These are phyloP conservation scores for Macrophya alboannulata DNA, from an alignment of 2,888 invertebrate species.

Conservation along the genomic window DNA sequence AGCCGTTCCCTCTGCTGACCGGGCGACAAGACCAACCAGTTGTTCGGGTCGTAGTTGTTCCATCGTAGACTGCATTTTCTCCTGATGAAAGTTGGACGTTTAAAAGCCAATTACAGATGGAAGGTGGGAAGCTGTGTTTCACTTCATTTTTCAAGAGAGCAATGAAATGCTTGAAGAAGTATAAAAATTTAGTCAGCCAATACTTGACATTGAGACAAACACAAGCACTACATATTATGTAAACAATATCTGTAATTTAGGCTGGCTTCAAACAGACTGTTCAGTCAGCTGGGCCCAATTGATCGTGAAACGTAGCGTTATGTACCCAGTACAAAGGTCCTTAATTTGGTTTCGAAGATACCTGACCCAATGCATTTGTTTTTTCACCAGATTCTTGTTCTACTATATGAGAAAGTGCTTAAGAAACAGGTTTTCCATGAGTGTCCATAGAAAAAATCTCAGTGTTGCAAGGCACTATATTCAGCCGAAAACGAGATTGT, in stretches of 20 bases:
- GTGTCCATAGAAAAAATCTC: background rate
- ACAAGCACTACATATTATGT: background rate
- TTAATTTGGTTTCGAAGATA: background rate
- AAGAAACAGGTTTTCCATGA: background rate
- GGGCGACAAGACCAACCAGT: slow-evolving; percentile 89
- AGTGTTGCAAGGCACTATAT: slow-evolving; percentile 1
- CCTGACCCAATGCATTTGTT: background rate
- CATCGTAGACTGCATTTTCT: slow-evolving; percentile 72
- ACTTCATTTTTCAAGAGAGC: background rate
- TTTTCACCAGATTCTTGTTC: background rate
- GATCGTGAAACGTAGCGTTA: background rate
- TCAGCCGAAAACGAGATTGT: background rate
- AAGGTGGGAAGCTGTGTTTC: background rate
- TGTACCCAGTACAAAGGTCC: background rate
- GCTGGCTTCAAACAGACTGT: background rate
- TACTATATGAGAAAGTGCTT: background rate
- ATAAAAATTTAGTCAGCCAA: background rate
- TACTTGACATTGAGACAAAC: background rate
- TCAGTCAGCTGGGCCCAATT: background rate
- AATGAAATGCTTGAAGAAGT: background rate
- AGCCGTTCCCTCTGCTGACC: slow-evolving; percentile 96
- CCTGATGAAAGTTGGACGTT: slow-evolving; percentile 16
- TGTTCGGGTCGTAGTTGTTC: slow-evolving; percentile 78
- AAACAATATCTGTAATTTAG: background rate
- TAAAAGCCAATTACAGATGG: background rate